Evolutionary conservation across 2,797 vertebrate species (phyloP).

Genomic region (Peromyscus eremicus): DNA sequence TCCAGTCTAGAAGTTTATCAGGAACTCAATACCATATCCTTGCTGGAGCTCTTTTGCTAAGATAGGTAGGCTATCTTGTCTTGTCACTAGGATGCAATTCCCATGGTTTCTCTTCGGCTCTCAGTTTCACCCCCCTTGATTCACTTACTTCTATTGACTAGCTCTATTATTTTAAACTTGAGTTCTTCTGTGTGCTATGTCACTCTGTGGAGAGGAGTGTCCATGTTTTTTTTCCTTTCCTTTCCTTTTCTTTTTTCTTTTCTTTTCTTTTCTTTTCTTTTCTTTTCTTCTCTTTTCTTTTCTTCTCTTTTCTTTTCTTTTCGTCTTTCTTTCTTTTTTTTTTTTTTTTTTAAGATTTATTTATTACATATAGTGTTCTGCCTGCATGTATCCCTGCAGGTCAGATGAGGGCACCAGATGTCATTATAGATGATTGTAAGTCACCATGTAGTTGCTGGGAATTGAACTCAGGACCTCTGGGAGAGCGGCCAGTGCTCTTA

Average conservation of each 20-base stretch:
- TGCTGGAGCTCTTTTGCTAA: not conserved
- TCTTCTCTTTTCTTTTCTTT: not conserved
- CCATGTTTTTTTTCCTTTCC: not conserved
- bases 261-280: too few relatives aligned
- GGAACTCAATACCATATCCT: not conserved
- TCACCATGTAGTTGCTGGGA: too few relatives aligned
- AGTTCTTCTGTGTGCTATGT: not conserved
- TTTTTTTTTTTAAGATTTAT: too few relatives aligned
- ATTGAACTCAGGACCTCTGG: too few relatives aligned
- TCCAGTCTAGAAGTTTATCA: not conserved
- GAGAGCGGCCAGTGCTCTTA: too few relatives aligned
- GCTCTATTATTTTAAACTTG: not conserved
- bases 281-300: too few relatives aligned
- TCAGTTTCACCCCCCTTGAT: not conserved
- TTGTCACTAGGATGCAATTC: not conserved
- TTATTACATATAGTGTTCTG: too few relatives aligned
- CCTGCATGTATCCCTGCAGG: too few relatives aligned
- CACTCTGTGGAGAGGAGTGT: not conserved
- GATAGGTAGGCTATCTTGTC: not conserved
- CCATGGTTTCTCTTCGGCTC: not conserved
- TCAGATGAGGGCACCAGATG: too few relatives aligned
- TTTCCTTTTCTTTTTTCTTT: not conserved
- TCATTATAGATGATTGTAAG: too few relatives aligned
- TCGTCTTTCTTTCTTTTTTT: too few relatives aligned
- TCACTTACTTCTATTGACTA: not conserved